Evolutionary conservation across 2,113 vertebrate species (phyloP).

Genomic region (Macroglossus sobrinus): DNA sequence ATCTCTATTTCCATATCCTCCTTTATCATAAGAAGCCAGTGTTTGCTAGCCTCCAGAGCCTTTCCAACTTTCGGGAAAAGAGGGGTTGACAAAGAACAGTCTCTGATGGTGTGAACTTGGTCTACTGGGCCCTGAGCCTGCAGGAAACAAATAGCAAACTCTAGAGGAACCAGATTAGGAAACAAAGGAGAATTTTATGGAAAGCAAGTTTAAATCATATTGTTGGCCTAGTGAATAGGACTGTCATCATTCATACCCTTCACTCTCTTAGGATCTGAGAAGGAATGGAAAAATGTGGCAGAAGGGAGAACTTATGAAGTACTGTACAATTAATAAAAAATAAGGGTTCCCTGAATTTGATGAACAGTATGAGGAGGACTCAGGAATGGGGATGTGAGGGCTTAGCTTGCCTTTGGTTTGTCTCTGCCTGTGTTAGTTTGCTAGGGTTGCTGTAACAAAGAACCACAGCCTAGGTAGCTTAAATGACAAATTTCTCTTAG

Average conservation of each 20-base stretch:
- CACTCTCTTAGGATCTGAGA: neutral
- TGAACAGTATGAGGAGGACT: rapidly evolving
- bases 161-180: neutral
- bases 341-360: neutral
- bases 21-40: neutral
- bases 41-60: neutral
- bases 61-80: neutral
- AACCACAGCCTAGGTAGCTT: neutral
- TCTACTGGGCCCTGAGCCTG: neutral
- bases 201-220: neutral
- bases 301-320: neutral
- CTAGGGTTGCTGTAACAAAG: neutral
- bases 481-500: neutral
- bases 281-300: neutral
- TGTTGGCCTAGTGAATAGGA: neutral
- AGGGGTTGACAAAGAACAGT: neutral
- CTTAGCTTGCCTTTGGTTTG: neutral
- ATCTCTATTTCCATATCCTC: neutral
- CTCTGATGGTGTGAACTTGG: neutral
- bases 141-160: neutral
- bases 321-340: neutral
- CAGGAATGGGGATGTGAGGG: neutral
- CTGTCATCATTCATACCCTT: neutral
- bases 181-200: neutral
- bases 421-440: neutral